Evolutionary conservation across 2,888 invertebrate species (phyloP).

Genomic region (Calameuta pallipes): DNA sequence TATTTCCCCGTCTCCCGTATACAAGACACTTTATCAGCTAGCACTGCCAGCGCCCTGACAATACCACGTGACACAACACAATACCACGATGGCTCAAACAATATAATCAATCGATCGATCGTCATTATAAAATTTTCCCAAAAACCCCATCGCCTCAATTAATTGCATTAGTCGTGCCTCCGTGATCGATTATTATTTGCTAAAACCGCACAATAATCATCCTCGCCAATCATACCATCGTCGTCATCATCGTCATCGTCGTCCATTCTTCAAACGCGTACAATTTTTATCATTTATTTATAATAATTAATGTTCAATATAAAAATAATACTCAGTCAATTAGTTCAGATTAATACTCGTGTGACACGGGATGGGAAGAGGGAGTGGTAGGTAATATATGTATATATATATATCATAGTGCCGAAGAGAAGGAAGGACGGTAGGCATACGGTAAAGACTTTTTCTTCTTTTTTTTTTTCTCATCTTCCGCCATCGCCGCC

Average conservation of each 20-base stretch:
- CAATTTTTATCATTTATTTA: conserved; percentile 29
- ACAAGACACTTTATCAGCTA: background rate
- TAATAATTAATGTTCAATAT: conserved; percentile 44
- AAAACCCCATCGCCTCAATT: too few relatives aligned
- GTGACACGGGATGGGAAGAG: conserved; percentile 37
- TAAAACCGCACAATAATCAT: conserved; percentile 1
- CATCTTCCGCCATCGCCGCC: background rate
- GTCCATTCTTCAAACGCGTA: conserved; percentile 15
- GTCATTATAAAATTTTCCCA: too few relatives aligned
- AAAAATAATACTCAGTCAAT: conserved; percentile 65
- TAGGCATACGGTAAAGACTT: background rate
- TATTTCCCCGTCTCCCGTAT: background rate
- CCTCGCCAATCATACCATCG: background rate
- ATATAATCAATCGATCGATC: background rate
- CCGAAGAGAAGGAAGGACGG: conserved; percentile 7
- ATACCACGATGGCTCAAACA: background rate
- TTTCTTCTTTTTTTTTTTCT: background rate
- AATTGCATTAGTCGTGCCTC: background rate
- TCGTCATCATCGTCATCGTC: background rate
- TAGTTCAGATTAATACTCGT: conserved; percentile 58
- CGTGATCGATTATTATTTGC: background rate
- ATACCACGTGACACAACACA: background rate
- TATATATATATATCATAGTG: background rate
- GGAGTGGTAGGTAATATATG: conserved; percentile 22
- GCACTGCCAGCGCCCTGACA: background rate